Conservation (phyloP, 1,140 invertebrate species). For the Acyrthosiphon pisum region DNA sequence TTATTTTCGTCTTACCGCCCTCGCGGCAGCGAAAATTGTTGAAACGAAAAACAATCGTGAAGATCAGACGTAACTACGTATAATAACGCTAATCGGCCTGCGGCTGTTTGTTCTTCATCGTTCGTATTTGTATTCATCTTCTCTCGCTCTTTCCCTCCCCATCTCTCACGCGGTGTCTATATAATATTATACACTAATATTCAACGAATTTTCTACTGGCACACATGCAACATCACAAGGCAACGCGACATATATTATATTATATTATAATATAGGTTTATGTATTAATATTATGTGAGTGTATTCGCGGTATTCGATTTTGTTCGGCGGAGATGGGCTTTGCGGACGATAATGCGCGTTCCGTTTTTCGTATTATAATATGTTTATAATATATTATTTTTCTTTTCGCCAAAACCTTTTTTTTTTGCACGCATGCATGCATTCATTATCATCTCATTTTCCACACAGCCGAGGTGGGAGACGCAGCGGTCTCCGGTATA, state of each 20-base stretch:
- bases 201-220: not conserved
- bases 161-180: not conserved
- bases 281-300: not conserved
- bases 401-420: not conserved
- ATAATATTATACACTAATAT: not conserved
- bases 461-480: not conserved
- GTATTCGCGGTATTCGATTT: not conserved
- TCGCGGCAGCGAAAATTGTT: not conserved
- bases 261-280: not conserved
- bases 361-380: not conserved
- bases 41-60: conserved; percentile 11
- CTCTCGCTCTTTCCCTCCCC: not conserved
- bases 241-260: too few species aligned
- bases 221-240: not conserved
- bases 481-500: not conserved
- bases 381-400: not conserved
- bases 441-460: not conserved
- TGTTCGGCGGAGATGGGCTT: not conserved
- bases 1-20: not conserved
- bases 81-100: not conserved
- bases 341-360: not conserved
- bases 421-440: not conserved
- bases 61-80: not conserved
- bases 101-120: not conserved
- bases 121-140: not conserved